Evolutionary conservation across 2,113 vertebrate genomes (phyloP), one percentile per base, ranked within the genome.

Genomic region (Vicugna pacos): DNA sequence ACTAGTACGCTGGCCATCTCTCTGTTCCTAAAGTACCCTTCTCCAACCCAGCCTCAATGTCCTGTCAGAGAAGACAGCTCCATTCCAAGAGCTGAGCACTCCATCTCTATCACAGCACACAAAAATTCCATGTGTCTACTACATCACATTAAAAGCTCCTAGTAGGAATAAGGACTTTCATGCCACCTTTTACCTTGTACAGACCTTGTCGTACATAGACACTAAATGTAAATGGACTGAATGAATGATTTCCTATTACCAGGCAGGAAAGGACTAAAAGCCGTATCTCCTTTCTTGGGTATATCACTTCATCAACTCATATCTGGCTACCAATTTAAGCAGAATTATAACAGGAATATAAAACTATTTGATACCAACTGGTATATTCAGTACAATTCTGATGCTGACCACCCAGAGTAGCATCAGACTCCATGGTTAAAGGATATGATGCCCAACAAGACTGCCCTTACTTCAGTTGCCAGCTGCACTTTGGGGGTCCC

Each of bases 211-310:
- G 80, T 26, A 50, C 19, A 90, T 0, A 82, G 76, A 73, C 32
- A 90, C 24, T 90, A 90, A 85, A 73, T 26, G 77, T 73, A 90
- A 77, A 79, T 35, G 64, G 46, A 58, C 35, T 86, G 46, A 86
- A 64, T 46, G 15, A 87, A 87, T 65, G 17, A 73, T 64, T 84
- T 52, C 26, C 82, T 87, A 48, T 32, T 35, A 91, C 19, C 8
- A 70, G 28, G 32, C 54, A 35, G 38, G 24, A 56, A 81, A 86
- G 6, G 46, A 91, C 89, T 86, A 54, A 80, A 86, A 42, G 54
- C 35, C 35, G 70, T 28, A 8, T 60, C 72, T 42, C 32, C 22
- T n/a, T 87, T 35, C 73, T 80, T 48, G 75, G 20, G 10, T 75
- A 46, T 35, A 72, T 22, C 60, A 52, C 64, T 48, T 64, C n/a